A percentile compares a stretch with the other conserved stretches of the same genome.
These are phyloP conservation scores for Passer domesticus DNA, from an alignment of 2,113 vertebrate species.

Conservation along the genomic window DNA sequence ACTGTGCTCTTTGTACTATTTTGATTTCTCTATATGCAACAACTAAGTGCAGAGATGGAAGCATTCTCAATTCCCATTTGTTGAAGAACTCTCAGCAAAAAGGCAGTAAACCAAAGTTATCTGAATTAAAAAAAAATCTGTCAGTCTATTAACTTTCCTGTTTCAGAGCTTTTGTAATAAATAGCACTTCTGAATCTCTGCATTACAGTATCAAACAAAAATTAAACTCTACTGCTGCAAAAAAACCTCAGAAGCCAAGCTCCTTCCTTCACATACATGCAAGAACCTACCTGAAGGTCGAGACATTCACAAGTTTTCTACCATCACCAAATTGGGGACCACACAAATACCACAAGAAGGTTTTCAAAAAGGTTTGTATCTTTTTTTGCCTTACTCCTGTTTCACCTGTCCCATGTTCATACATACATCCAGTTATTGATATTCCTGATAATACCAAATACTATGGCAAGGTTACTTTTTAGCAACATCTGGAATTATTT, in stretches of 20 bases:
- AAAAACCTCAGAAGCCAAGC: not conserved
- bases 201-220: not conserved
- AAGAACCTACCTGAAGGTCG: not conserved
- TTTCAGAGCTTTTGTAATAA: not conserved
- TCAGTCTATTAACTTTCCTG: not conserved
- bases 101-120: not conserved
- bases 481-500: not conserved
- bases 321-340: not conserved
- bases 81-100: not conserved
- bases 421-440: not conserved
- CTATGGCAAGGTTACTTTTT: not conserved
- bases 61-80: not conserved
- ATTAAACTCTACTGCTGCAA: not conserved
- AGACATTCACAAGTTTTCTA: not conserved
- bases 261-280: not conserved
- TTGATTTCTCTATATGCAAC: not conserved
- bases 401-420: not conserved
- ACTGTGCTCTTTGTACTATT: not conserved
- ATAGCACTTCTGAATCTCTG: not conserved
- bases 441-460: not conserved
- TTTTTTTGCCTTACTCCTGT: not conserved
- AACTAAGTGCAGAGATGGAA: not conserved
- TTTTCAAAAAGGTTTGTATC: not conserved
- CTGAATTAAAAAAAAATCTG: not conserved
- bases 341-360: not conserved